Evolutionary conservation across 1,140 invertebrate species (phyloP), one percentile per base, ranked within the genome.

Genomic region (Sycobia sp.): DNA sequence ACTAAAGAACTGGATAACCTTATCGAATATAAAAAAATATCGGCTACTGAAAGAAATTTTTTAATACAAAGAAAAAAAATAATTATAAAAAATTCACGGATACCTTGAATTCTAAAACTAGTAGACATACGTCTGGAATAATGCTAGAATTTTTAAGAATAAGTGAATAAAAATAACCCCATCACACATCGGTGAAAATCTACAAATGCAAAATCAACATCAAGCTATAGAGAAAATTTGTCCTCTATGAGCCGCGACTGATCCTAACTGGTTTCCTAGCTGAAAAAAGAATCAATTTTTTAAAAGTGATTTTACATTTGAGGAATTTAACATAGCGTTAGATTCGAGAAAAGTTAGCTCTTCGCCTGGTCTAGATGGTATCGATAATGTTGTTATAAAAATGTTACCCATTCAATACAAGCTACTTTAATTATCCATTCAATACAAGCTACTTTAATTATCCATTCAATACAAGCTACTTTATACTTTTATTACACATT

Each of bases 131-230:
- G 50, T 53, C 3, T n/a, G n/a, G n/a, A n/a, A n/a, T n/a, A n/a
- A n/a, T n/a, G n/a, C n/a, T n/a, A n/a, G n/a, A n/a, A n/a, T 53
- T 29, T 29, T 36, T 36, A 50, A 50, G 14, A 50, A 50, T 50
- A 50, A 34, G n/a, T 50, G 43, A 20, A 44, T 22, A 8, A 44
- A 44, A 4, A 44, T 13, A 20, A 11, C 10, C 4, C 10, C 38
- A 14, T 41, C 38, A 9, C 38, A 41, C n/a, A 41, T 13, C 9
- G n/a, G 9, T 8, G n/a, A 14, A 16, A 16, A n/a, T n/a, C n/a
- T n/a, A n/a, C n/a, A n/a, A n/a, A n/a, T n/a, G n/a, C n/a, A n/a
- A n/a, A n/a, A n/a, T 0, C 9, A 41, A 41, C 8, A 16, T 16
- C 9, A 14, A 41, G 43, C 20, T 29, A 5, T 49, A n/a, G 18